phyloP scores from a whole-genome alignment of 2,113 vertebrate species.

The Archilochus colubris region DNA sequence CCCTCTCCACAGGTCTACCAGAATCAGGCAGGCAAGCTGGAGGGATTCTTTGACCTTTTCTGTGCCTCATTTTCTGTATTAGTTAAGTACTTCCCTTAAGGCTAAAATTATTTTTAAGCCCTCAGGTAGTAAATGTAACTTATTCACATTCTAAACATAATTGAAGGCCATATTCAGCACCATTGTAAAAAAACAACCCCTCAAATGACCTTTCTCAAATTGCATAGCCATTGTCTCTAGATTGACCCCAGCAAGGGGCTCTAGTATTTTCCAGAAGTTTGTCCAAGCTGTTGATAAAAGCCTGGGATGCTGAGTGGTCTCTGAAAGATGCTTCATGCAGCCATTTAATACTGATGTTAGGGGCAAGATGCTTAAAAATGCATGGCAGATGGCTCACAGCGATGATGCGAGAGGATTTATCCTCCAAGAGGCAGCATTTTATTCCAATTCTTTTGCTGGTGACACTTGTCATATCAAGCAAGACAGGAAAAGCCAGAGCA shows the following conservation, averaged over 20 bases:
- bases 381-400: background rate
- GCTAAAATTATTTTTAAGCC: background rate
- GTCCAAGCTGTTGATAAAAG: background rate
- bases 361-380: slow-evolving; percentile 8
- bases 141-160: background rate
- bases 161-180: background rate
- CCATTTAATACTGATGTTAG: background rate
- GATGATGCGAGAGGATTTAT: background rate
- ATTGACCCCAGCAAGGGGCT: background rate
- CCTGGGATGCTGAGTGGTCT: background rate
- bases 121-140: background rate
- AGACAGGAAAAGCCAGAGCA: slow-evolving; percentile 18
- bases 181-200: background rate
- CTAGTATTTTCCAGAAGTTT: background rate
- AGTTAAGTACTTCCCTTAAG: background rate
- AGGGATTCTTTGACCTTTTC: background rate
- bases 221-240: background rate
- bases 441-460: background rate
- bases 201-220: background rate
- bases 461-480: slow-evolving; percentile 14
- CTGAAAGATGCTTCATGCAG: background rate
- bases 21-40: background rate
- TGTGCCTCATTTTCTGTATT: background rate
- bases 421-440: background rate
- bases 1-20: background rate